Percentiles rank a stretch among this genome's conserved stretches.
Evolutionary conservation across 2,113 vertebrate species (phyloP).

Genomic region (Silurus meridionalis): DNA sequence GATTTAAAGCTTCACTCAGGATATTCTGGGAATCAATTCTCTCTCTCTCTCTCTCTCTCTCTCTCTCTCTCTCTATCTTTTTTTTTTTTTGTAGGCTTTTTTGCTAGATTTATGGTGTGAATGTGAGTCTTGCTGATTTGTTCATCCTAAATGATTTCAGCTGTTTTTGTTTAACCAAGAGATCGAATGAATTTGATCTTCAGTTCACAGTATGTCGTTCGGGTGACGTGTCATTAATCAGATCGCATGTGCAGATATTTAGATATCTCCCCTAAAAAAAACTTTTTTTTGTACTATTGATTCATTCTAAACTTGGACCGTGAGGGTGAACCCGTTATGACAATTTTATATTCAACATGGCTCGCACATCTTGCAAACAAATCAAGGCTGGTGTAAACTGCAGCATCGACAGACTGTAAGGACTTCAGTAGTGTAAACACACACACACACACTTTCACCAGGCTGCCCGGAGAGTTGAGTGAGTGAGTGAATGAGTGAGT

Average conservation of each 20-base stretch:
- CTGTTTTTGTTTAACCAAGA: conserved; percentile 5
- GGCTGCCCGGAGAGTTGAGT: conserved; percentile 27
- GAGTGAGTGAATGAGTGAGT: conserved; percentile 55
- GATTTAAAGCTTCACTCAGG: conserved; percentile 3
- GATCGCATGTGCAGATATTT: conserved; percentile 9
- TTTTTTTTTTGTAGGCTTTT: background rate
- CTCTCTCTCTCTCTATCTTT: no score
- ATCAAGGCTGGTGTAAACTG: conserved; percentile 52
- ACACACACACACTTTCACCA: conserved; percentile 22
- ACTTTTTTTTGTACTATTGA: background rate
- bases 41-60: no score
- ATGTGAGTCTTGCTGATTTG: background rate
- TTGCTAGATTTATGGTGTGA: background rate
- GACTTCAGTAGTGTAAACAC: conserved; percentile 29
- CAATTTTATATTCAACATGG: conserved; percentile 40
- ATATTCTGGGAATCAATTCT: background rate
- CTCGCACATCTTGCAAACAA: conserved; percentile 55
- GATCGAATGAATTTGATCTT: conserved; percentile 11
- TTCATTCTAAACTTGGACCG: conserved; percentile 3
- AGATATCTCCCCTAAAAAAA: background rate
- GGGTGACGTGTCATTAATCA: background rate
- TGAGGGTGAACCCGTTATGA: conserved; percentile 43
- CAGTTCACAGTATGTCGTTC: conserved; percentile 20
- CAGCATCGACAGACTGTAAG: conserved; percentile 41
- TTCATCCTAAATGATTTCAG: conserved; percentile 13